Evolutionary conservation across 2,888 invertebrate genomes (phyloP), one percentile per base, ranked within the genome.

Genomic region (Meghimatium bilineatum): DNA sequence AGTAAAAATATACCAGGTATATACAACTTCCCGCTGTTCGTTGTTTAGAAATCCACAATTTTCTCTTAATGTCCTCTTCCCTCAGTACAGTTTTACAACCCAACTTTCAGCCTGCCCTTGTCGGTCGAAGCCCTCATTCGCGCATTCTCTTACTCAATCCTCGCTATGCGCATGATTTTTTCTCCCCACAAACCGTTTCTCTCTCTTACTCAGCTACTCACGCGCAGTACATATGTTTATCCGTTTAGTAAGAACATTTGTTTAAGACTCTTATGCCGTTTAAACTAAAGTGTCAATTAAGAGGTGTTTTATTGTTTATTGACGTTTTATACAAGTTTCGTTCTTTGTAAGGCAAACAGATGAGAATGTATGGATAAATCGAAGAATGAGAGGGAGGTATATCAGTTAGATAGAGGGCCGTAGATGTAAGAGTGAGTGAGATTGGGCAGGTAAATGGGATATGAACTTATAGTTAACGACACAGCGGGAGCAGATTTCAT

Each of bases 111-210:
- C 71, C 71, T 1, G 67, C 32, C 32, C 20, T 20, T 5, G 34
- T 69, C 34, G 3, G 1, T n/a, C 29, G 29, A 69, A 34, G 34
- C 69, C 36, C 26, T 79, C 79, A 38, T 49, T 38, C 66, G 38
- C 79, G 60, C 67, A 44, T 63, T 66, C 44, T 79, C 38, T 38
- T 36, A 36, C 79, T 67, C 67, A 38, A 26, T 14, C 67, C 63
- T 23, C 29, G n/a, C 63, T 32, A 26, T 49, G 52, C 66, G 23
- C 36, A 32, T 17, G 32, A 56, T 49, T n/a, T 67, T 32, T 49
- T 26, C 36, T 38, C 67, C 67, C 60, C 67, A 56, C 80, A 32
- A 34, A 72, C 60, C 26, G 56, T 72, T 36, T 72, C 60, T 80
- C 60, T 80, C 60, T 72, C 72, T 72, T 56, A 44, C 23, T 63